A percentile compares a stretch with the other conserved stretches of the same genome.
Evolutionary conservation across 2,113 vertebrate genomes (phyloP).

Genomic region (Anguilla rostrata): DNA sequence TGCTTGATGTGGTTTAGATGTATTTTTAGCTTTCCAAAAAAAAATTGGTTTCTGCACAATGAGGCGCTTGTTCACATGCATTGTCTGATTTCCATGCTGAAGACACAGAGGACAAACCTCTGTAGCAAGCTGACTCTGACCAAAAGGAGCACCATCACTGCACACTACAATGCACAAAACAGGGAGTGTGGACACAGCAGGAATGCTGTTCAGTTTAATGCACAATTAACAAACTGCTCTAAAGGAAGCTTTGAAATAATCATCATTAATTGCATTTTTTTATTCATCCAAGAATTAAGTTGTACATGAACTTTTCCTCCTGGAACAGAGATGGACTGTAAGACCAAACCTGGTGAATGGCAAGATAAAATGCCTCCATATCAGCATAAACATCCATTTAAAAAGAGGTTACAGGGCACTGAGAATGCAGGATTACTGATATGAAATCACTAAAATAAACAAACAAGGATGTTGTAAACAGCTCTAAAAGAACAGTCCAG

Average conservation of each 20-base stretch:
- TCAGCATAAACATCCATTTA: conserved; percentile 28
- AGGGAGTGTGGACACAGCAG: not conserved
- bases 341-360: not conserved
- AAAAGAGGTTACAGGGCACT: conserved; percentile 49
- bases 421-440: conserved; percentile 13
- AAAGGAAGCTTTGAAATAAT: not conserved
- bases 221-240: too few relatives aligned
- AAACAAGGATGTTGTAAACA: conserved; percentile 52
- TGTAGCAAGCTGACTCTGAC: not conserved
- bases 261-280: not conserved
- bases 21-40: not conserved
- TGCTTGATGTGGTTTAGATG: not conserved
- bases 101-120: not conserved
- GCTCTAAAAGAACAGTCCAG: conserved; percentile 51
- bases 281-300: too few relatives aligned
- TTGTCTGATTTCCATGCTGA: not conserved
- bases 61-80: not conserved
- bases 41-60: not conserved
- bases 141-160: not conserved
- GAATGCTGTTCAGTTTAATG: not conserved
- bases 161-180: not conserved
- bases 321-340: not conserved
- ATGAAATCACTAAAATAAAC: conserved; percentile 39
- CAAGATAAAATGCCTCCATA: not conserved
- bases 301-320: too few relatives aligned